These are phyloP conservation scores for Alaudala cheleensis DNA, from an alignment of 2,113 vertebrate genomes.

Conservation along the genomic window DNA sequence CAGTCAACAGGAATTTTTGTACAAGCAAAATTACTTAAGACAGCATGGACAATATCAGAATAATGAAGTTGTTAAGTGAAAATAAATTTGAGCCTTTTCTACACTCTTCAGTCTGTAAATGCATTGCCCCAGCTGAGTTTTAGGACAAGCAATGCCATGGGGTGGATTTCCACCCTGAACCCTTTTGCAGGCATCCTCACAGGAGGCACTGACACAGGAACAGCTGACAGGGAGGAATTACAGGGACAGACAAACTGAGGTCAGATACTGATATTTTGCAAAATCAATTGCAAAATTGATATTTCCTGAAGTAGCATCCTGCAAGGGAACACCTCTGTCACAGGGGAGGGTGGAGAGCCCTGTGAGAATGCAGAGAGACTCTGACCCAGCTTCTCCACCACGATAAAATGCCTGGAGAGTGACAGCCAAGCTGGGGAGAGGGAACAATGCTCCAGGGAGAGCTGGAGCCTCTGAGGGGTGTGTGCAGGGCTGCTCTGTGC, in stretches of 20 bases:
- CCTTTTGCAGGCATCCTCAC: background rate
- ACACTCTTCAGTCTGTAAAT: background rate
- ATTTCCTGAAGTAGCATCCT: background rate
- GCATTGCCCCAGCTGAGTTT: rapidly evolving
- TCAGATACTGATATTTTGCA: no score
- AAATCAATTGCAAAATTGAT: rapidly evolving
- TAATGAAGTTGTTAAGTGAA: background rate
- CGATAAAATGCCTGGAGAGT: background rate
- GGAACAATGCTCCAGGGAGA: background rate
- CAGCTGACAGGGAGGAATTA: background rate
- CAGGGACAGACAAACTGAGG: no score
- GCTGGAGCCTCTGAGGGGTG: background rate
- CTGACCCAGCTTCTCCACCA: background rate
- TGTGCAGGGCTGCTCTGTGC: background rate
- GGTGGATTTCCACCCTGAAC: background rate
- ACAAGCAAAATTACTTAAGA: background rate
- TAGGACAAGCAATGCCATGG: rapidly evolving
- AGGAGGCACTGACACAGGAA: background rate
- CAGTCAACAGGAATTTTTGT: background rate
- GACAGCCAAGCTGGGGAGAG: background rate
- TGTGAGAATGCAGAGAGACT: background rate
- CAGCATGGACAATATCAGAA: background rate
- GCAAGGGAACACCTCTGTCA: background rate
- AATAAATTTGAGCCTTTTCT: background rate
- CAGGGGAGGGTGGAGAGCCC: background rate